These are phyloP conservation scores for Tridacna gigas DNA, from an alignment of 2,888 invertebrate species.

Conservation along the genomic window DNA sequence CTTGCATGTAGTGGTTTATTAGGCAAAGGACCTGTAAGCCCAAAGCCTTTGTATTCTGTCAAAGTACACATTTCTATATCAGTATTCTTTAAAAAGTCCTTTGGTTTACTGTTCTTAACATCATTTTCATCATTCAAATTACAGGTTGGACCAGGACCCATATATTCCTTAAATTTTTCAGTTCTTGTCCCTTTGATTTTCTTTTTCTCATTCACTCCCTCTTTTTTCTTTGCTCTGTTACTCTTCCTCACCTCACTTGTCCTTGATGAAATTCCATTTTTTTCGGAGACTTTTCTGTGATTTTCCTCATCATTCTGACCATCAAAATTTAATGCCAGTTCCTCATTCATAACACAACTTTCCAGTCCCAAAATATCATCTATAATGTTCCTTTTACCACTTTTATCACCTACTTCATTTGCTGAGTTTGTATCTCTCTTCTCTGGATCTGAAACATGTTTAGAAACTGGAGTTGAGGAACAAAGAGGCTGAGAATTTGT, in stretches of 20 bases:
- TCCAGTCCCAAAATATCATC: slow-evolving; percentile 12
- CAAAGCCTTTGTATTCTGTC: slow-evolving; percentile 60
- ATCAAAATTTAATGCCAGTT: not conserved
- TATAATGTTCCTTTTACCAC: slow-evolving; percentile 3
- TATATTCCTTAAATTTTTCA: slow-evolving; percentile 60
- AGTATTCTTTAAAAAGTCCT: slow-evolving; percentile 42
- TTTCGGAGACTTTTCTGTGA: not conserved
- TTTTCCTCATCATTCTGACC: not conserved
- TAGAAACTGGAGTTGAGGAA: slow-evolving; percentile 39
- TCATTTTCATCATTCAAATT: slow-evolving; percentile 29
- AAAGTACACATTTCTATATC: slow-evolving; percentile 55
- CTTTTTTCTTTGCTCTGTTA: slow-evolving; percentile 11
- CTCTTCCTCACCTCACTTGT: not conserved
- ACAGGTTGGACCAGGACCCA: slow-evolving; percentile 60
- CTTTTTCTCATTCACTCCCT: slow-evolving; percentile 15
- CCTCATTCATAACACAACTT: not conserved
- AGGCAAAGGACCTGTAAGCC: slow-evolving; percentile 58
- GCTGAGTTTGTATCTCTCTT: slow-evolving; percentile 52
- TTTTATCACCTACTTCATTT: slow-evolving; percentile 4
- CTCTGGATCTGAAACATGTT: slow-evolving; percentile 32
- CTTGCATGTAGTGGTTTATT: slow-evolving; percentile 39
- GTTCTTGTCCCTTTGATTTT: slow-evolving; percentile 41
- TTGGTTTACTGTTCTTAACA: not conserved
- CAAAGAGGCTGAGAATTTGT: slow-evolving; percentile 29
- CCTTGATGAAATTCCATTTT: not conserved